phyloP scores from a whole-genome alignment of 2,888 invertebrate species.

The Cantharis nigra region DNA sequence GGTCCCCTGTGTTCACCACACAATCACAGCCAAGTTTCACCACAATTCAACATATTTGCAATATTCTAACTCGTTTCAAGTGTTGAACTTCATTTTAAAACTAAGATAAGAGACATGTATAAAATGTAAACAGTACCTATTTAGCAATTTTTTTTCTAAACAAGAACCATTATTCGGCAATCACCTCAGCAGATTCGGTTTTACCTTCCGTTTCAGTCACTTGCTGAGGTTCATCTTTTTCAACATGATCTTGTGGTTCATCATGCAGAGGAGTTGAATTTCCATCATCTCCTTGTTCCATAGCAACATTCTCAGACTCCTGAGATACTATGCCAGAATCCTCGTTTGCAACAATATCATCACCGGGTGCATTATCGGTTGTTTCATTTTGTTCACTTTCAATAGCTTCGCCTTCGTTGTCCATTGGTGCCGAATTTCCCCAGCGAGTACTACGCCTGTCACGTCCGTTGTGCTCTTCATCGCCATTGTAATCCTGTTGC shows the following conservation, averaged over 20 bases:
- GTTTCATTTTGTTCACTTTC: conserved; percentile 1
- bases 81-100: conserved; percentile 22
- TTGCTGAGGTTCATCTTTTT: conserved; percentile 3
- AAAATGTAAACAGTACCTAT: conserved; percentile 17
- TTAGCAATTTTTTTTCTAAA: neutral
- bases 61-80: conserved; percentile 31
- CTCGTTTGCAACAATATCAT: conserved; percentile 5
- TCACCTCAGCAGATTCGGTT: neutral
- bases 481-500: conserved; percentile 25
- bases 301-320: conserved; percentile 19
- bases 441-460: conserved; percentile 39
- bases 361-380: conserved; percentile 13
- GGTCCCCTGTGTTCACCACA: conserved; percentile 55
- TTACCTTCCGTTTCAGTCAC: conserved; percentile 6
- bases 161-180: conserved; percentile 8
- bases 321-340: conserved; percentile 10
- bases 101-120: conserved; percentile 21
- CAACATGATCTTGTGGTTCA: conserved; percentile 30
- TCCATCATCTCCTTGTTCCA: conserved; percentile 33
- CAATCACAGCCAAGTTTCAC: conserved; percentile 50
- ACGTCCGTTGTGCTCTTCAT: conserved; percentile 10
- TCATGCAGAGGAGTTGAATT: conserved; percentile 45
- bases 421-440: conserved; percentile 37
- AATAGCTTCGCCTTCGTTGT: neutral
- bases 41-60: conserved; percentile 42